Base-by-base conservation (phyloP, 2,113 vertebrate species). In the Ardeotis arabs region DNA sequence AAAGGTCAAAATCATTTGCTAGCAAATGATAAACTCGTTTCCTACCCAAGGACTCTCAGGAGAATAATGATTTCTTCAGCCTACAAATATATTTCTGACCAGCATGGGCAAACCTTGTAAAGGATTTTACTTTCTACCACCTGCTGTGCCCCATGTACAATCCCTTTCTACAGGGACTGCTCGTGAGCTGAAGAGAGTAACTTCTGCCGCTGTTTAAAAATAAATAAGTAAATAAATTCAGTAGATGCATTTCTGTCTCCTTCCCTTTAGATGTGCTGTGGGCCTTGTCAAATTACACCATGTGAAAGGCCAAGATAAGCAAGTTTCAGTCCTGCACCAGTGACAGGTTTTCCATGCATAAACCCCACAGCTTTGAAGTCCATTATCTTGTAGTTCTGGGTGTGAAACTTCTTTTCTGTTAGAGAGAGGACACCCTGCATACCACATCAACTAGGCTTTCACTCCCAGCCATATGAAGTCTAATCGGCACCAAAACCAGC, bases 1-100 rank as follows among this genome's bases (percentile, higher is more conserved):
- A 97, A 96, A 92, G 93, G 95, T 96, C 84, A 91, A 93, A 96
- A 95, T 94, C 50, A 96, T 94, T 97, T 96, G 67, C 90, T 80
- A 86, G 70, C 68, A 90, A 93, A 95, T 92, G 55, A 96, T 94
- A 95, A 96, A 92, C 72, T 93, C 21, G 3, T 92, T 96, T 94
- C 52, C 67, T 86, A 67, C 33, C 16, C 72, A 83, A 93, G 89
- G 60, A 53, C 91, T 95, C 94, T 94, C 94, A 84, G 77, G 94
- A 95, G 94, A 56, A n/a, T 79, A 95, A 96, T 95, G 81, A 95
- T 89, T 94, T 95, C 87, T 93, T 92, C 73, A 91, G 44, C 52
- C 92, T 89, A 79, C 19, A 64, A 82, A 84, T 95, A 2, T 44
- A 64, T 91, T 91, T 93, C 94, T 94, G 53, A 81, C 74, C 45